These are phyloP conservation scores for Acipenser ruthenus DNA, from an alignment of 2,797 vertebrate species.

Conservation along the genomic window DNA sequence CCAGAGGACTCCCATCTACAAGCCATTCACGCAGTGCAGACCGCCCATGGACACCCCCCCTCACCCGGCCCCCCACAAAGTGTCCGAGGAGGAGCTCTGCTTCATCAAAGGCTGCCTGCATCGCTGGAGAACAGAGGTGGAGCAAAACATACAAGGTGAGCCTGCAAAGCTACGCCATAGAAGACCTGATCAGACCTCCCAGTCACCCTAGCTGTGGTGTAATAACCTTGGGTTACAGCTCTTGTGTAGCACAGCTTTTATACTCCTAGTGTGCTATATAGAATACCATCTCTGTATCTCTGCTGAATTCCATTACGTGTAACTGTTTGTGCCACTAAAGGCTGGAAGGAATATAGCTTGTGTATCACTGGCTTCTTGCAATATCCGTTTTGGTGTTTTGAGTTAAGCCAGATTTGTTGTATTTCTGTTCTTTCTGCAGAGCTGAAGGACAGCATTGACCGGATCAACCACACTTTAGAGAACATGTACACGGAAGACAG, in stretches of 20 bases:
- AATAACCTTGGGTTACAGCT: neutral
- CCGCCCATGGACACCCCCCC: conserved; percentile 41
- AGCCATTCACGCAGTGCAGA: conserved; percentile 49
- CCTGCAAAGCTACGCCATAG: neutral
- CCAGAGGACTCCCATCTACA: conserved; percentile 44
- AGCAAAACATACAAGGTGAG: conserved; percentile 81
- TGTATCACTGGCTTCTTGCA: neutral
- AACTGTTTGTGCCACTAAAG: conserved; percentile 7
- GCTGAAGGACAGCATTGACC: conserved; percentile 74
- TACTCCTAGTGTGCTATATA: neutral
- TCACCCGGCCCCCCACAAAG: conserved; percentile 61
- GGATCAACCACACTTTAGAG: conserved; percentile 63
- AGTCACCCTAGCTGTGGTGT: too few species aligned
- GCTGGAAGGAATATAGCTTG: neutral
- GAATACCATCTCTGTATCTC: conserved; percentile 21
- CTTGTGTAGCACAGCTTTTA: conserved; percentile 23
- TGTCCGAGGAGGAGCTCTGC: conserved; percentile 72
- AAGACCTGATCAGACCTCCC: too few species aligned
- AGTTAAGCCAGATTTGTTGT: too few species aligned
- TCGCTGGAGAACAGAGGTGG: conserved; percentile 82
- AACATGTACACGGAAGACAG: conserved; percentile 81
- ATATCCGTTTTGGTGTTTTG: too few species aligned
- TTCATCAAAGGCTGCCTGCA: conserved; percentile 77
- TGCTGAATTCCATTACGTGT: conserved; percentile 19
- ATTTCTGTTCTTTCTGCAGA: conserved; percentile 69